Evolutionary conservation across 2,888 invertebrate genomes (phyloP).

Genomic region (Proisotoma minuta): DNA sequence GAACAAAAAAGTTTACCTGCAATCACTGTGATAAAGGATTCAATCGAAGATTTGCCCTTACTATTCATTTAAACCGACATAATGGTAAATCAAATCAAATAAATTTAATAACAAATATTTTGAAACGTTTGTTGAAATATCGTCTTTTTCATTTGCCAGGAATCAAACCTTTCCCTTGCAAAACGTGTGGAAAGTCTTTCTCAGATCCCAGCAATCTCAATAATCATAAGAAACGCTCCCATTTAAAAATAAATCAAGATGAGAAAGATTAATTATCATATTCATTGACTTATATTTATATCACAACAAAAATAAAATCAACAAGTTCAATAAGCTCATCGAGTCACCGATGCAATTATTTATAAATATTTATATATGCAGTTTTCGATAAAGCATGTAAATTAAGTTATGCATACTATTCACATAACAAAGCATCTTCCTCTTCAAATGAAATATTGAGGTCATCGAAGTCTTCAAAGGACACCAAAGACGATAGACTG

Average conservation of each 20-base stretch:
- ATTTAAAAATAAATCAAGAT: background rate
- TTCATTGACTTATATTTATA: background rate
- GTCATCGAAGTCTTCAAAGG: background rate
- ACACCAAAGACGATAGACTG: background rate
- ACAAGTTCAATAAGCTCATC: background rate
- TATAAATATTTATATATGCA: no score
- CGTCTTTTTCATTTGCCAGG: conserved; percentile 16
- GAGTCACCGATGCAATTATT: no score
- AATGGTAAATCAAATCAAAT: conserved; percentile 15
- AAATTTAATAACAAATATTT: background rate
- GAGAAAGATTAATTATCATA: background rate
- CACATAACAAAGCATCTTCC: no score
- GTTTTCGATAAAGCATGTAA: no score
- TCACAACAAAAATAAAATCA: no score
- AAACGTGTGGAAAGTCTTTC: conserved; percentile 8
- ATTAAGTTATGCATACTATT: no score
- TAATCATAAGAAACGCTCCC: conserved; percentile 16
- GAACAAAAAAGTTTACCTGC: conserved; percentile 25
- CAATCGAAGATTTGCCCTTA: conserved; percentile 32
- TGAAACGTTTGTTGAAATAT: background rate
- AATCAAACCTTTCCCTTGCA: conserved; percentile 15
- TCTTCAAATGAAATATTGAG: no score
- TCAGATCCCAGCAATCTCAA: conserved; percentile 22
- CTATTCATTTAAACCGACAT: conserved; percentile 25
- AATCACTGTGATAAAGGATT: conserved; percentile 29